Conservation (phyloP, 2,113 vertebrate genomes). For the Nyctereutes procyonoides region DNA sequence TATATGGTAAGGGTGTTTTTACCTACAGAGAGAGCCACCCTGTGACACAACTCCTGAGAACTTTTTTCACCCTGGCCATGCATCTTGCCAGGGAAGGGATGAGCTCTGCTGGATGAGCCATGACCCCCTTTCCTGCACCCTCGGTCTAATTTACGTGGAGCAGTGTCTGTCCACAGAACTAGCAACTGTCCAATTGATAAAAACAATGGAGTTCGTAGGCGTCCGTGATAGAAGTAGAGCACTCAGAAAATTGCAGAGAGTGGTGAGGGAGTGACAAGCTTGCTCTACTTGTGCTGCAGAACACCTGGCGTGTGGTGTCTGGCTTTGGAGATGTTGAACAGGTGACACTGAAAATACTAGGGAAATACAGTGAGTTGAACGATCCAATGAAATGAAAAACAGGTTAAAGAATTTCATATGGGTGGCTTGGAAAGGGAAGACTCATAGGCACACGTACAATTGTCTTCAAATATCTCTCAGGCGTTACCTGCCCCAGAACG, state of each 20-base stretch:
- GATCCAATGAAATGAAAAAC: neutral
- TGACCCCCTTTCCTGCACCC: neutral
- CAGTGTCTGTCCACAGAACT: neutral
- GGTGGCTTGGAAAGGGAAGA: neutral
- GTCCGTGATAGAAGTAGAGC: neutral
- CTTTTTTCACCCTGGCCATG: neutral
- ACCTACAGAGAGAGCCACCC: neutral
- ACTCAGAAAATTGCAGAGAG: neutral
- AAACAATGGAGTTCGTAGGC: neutral
- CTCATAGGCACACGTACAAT: neutral
- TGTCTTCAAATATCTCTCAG: neutral
- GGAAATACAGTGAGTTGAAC: neutral
- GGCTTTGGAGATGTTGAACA: neutral
- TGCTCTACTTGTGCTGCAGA: neutral
- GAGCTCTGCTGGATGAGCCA: neutral
- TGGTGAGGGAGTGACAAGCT: neutral
- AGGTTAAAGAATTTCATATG: neutral
- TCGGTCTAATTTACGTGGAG: neutral
- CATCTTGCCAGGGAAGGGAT: neutral
- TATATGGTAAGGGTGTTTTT: neutral
- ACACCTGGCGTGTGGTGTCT: neutral
- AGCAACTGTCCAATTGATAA: neutral
- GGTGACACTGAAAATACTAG: neutral
- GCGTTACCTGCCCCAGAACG: neutral
- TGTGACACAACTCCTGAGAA: neutral